These are phyloP conservation scores for Caenorhabditis virilis DNA, from an alignment of 2,888 invertebrate species.

Conservation along the genomic window DNA sequence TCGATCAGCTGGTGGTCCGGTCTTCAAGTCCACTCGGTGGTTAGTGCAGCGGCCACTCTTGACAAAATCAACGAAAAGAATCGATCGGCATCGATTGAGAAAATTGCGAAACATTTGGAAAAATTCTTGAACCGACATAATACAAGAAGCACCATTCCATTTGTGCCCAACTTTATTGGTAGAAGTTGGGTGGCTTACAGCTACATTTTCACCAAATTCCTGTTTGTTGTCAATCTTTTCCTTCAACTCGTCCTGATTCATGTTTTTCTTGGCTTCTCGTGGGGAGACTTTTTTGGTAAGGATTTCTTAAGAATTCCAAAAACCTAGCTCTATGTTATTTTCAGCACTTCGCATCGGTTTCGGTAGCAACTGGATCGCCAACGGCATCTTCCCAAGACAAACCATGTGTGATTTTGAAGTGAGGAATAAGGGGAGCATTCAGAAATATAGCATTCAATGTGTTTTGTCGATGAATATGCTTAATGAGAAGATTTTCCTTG, in stretches of 20 bases:
- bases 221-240: slow-evolving; percentile 63
- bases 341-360: slow-evolving; percentile 41
- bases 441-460: slow-evolving; percentile 50
- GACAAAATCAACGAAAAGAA: slow-evolving; percentile 18
- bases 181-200: slow-evolving; percentile 37
- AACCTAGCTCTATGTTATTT: background rate
- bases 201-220: slow-evolving; percentile 64
- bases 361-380: slow-evolving; percentile 47
- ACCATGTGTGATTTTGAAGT: slow-evolving; percentile 57
- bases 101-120: slow-evolving; percentile 38
- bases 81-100: slow-evolving; percentile 21
- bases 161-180: slow-evolving; percentile 22
- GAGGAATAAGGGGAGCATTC: slow-evolving; percentile 49
- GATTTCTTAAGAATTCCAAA: background rate
- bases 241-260: slow-evolving; percentile 61
- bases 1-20: slow-evolving; percentile 66
- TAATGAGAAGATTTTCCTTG: slow-evolving; percentile 63
- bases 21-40: slow-evolving; percentile 38
- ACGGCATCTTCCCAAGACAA: slow-evolving; percentile 48
- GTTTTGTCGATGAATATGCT: slow-evolving; percentile 66
- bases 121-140: background rate
- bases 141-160: slow-evolving; percentile 14
- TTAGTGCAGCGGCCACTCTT: slow-evolving; percentile 20
- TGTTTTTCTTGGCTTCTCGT: slow-evolving; percentile 59
- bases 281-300: slow-evolving; percentile 40